phyloP scores from a whole-genome alignment of 2,113 vertebrate species.

The Pseudolaguvia tuberculata region DNA sequence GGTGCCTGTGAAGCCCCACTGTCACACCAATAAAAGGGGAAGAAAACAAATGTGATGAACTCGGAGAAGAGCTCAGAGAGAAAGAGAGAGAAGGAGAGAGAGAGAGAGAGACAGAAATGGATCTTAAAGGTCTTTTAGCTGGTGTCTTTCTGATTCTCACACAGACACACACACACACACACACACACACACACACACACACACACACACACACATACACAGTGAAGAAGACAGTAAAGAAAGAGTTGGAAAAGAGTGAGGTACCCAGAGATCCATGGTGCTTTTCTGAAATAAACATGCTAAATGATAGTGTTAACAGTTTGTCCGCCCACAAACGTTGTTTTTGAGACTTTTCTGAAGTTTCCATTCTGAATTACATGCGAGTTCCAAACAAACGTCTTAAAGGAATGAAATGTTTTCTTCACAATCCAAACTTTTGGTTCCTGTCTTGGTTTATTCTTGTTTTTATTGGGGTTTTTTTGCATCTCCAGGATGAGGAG shows the following conservation, averaged over 20 bases:
- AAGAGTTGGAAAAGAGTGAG: slow-evolving; percentile 29
- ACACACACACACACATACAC: slow-evolving; percentile 74
- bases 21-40: slow-evolving; percentile 66
- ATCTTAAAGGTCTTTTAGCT: slow-evolving; percentile 30
- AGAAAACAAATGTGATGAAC: slow-evolving; percentile 52
- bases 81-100: slow-evolving; percentile 38
- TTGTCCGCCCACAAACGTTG: slow-evolving; percentile 61
- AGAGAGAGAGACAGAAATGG: slow-evolving; percentile 28
- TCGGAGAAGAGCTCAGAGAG: slow-evolving; percentile 47
- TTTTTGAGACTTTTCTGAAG: slow-evolving; percentile 10
- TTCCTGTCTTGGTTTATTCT: slow-evolving; percentile 22
- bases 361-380: slow-evolving; percentile 1
- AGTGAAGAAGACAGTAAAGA: neutral
- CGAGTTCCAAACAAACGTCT: slow-evolving; percentile 38
- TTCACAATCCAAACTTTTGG: slow-evolving; percentile 32
- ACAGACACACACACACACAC: slow-evolving; percentile 63
- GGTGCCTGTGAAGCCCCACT: slow-evolving; percentile 64
- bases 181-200: slow-evolving; percentile 72
- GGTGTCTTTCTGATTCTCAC: slow-evolving; percentile 4
- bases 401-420: slow-evolving; percentile 13
- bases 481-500: slow-evolving; percentile 71
- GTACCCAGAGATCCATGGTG: slow-evolving; percentile 19
- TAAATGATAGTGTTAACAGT: slow-evolving; percentile 65
- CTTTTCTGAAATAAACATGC: slow-evolving; percentile 47
- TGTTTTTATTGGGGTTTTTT: neutral